These are phyloP conservation scores for Chanos chanos DNA, from an alignment of 2,797 vertebrate genomes.

Conservation along the genomic window DNA sequence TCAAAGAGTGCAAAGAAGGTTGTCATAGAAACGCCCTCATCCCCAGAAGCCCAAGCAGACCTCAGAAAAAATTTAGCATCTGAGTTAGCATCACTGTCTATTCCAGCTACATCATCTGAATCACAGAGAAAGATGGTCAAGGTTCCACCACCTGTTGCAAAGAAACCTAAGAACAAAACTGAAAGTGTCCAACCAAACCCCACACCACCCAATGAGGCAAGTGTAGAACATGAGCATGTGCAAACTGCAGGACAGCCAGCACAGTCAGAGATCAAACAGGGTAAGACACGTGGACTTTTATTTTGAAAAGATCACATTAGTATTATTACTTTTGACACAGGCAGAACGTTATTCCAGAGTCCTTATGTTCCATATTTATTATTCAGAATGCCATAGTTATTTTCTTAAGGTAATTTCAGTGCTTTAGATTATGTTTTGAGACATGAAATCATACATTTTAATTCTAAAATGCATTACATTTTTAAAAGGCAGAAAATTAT, in stretches of 20 bases:
- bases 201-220: constrained; percentile 27
- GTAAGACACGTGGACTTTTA: background rate
- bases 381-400: too few relatives aligned
- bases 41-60: constrained; percentile 65
- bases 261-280: constrained; percentile 50
- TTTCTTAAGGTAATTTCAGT: too few relatives aligned
- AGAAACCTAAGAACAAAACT: constrained; percentile 74
- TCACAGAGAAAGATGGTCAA: constrained; percentile 66
- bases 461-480: background rate
- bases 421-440: too few relatives aligned
- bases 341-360: too few relatives aligned
- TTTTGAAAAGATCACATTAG: background rate
- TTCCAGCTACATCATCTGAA: constrained; percentile 56
- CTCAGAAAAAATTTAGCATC: constrained; percentile 72
- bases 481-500: too few relatives aligned
- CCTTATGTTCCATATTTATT: too few relatives aligned
- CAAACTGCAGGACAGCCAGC: constrained; percentile 65
- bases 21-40: constrained; percentile 72
- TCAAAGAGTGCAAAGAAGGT: constrained; percentile 84
- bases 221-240: constrained; percentile 39
- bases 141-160: constrained; percentile 89
- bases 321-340: too few relatives aligned
- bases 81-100: constrained; percentile 70
- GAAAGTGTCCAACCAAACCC: constrained; percentile 47
- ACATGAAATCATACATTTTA: background rate